Evolutionary conservation across 1,140 invertebrate species (phyloP).

Genomic region (Hestina assimilis): DNA sequence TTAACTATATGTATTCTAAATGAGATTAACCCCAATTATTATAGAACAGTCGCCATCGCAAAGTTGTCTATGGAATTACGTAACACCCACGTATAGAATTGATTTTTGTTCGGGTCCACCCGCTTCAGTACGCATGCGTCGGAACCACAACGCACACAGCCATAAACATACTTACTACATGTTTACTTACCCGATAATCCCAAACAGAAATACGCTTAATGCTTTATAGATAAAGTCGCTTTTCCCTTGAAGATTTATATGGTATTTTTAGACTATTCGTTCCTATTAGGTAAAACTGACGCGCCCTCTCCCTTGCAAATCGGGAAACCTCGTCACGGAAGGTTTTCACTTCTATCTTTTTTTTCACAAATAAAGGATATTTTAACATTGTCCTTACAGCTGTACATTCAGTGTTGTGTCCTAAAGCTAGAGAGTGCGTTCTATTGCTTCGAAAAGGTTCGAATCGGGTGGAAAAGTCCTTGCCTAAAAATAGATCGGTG

Average conservation of each 20-base stretch:
- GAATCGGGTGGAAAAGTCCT: conserved; percentile 25
- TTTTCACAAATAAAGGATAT: conserved; percentile 57
- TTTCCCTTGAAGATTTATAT: conserved; percentile 20
- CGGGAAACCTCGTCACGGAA: conserved; percentile 58
- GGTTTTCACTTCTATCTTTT: conserved; percentile 62
- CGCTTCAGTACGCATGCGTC: conserved; percentile 55
- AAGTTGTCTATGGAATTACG: conserved; percentile 61
- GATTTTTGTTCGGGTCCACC: conserved; percentile 65
- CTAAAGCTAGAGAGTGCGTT: neutral
- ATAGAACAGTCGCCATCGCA: conserved; percentile 45
- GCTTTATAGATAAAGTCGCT: conserved; percentile 17
- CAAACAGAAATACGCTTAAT: conserved; percentile 20
- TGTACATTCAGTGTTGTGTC: conserved; percentile 3
- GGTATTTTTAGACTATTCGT: conserved; percentile 75
- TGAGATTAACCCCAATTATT: conserved; percentile 54
- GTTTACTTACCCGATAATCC: neutral
- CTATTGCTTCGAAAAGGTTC: neutral
- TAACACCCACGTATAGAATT: conserved; percentile 73
- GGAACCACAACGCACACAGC: conserved; percentile 27
- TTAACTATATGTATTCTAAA: conserved; percentile 18
- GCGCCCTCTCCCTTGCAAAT: conserved; percentile 75
- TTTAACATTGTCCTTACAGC: conserved; percentile 25
- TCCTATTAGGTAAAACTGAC: conserved; percentile 59
- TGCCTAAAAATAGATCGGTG: conserved; percentile 63
- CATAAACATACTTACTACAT: conserved; percentile 21